phyloP scores from a whole-genome alignment of 2,797 vertebrate genomes.

The Acestrorhynchus altus region DNA sequence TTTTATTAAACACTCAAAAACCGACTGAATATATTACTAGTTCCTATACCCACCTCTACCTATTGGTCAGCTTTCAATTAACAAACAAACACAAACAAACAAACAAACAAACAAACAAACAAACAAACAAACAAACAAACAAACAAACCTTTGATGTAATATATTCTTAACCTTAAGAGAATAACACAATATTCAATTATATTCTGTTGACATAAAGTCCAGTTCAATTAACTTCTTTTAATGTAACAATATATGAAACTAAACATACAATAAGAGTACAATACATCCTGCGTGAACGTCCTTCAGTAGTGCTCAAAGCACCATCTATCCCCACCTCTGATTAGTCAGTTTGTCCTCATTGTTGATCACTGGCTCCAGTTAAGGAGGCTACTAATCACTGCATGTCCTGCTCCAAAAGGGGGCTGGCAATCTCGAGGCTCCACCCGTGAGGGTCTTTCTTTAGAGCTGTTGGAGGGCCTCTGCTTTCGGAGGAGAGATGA shows the following conservation, averaged over 20 bases:
- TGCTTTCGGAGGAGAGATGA: conserved; percentile 69
- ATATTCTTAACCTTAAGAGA: no score
- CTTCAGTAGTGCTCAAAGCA: no score
- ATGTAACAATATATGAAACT: no score
- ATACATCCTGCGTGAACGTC: no score
- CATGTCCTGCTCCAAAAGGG: conserved; percentile 12
- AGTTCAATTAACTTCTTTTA: no score
- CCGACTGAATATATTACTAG: neutral
- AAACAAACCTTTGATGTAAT: neutral
- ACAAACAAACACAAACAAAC: no score
- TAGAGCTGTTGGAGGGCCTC: conserved; percentile 75
- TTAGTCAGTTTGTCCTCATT: neutral
- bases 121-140: neutral
- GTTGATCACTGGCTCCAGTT: neutral
- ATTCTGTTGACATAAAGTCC: no score
- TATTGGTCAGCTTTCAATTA: no score
- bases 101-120: neutral
- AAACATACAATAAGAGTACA: no score
- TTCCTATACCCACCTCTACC: neutral
- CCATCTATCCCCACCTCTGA: neutral
- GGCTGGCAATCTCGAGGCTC: conserved; percentile 38
- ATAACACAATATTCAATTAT: no score
- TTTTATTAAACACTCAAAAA: no score
- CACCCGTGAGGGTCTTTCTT: conserved; percentile 50
- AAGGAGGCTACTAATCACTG: conserved; percentile 2